These are phyloP conservation scores for Axis porcinus DNA, from an alignment of 2,113 vertebrate species.

Conservation along the genomic window DNA sequence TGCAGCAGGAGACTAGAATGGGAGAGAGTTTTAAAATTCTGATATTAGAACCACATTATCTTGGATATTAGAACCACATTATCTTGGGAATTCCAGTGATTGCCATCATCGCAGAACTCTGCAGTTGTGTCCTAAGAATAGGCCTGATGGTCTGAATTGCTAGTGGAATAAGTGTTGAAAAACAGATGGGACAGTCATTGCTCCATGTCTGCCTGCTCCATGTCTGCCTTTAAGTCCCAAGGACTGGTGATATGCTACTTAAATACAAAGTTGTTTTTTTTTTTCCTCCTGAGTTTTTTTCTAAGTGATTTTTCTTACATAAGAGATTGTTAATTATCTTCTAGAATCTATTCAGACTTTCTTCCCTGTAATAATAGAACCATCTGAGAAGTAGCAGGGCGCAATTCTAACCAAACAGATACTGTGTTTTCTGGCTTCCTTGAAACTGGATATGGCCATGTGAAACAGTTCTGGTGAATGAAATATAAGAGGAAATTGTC, in stretches of 20 bases:
- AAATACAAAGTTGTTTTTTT: neutral
- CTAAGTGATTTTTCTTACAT: neutral
- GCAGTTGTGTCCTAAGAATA: neutral
- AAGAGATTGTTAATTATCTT: neutral
- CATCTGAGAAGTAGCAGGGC: neutral
- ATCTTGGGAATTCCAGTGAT: neutral
- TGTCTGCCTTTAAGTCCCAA: too few species aligned
- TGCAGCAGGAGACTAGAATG: neutral
- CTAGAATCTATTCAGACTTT: neutral
- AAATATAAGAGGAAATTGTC: neutral
- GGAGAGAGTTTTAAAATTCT: neutral
- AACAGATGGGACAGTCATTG: neutral
- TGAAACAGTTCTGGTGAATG: neutral
- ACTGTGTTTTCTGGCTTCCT: neutral
- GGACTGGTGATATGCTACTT: neutral
- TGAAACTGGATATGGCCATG: neutral
- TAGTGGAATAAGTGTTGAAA: too few species aligned
- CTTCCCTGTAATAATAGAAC: neutral
- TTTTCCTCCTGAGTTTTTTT: neutral
- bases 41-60: too few species aligned
- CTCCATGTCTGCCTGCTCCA: too few species aligned
- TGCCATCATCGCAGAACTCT: neutral
- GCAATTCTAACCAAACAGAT: neutral
- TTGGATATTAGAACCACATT: neutral
- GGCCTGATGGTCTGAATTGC: neutral